Conservation (phyloP, 2,888 invertebrate genomes). For the Drosophila nigricruria region DNA sequence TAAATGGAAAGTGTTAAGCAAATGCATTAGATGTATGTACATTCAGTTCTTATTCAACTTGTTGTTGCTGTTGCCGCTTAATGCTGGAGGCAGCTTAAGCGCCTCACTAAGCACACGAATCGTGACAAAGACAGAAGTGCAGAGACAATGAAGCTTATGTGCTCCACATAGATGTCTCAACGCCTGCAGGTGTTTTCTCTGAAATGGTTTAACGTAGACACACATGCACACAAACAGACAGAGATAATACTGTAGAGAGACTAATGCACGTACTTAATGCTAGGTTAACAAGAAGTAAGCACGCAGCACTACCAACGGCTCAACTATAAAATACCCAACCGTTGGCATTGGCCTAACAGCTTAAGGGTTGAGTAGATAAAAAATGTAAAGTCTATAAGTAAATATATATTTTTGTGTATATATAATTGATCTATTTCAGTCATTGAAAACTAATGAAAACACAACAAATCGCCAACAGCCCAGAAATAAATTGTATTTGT, state of each 20-base stretch:
- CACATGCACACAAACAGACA: not conserved
- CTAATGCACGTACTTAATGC: constrained; percentile 13
- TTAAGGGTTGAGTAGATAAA: not conserved
- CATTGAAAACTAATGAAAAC: not conserved
- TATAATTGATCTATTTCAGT: too few species aligned
- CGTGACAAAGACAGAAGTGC: constrained; percentile 52
- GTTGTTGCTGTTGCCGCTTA: not conserved
- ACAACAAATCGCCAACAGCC: not conserved
- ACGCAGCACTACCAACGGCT: too few species aligned
- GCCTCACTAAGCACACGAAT: constrained; percentile 40
- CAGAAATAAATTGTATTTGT: too few species aligned
- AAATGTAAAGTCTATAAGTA: too few species aligned
- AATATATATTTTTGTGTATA: too few species aligned
- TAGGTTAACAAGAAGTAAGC: constrained; percentile 38
- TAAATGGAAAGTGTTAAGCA: constrained; percentile 30
- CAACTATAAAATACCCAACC: constrained; percentile 16
- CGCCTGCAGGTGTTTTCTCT: constrained; percentile 49
- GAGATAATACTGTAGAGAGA: not conserved
- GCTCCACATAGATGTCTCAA: constrained; percentile 34
- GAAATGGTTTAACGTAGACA: constrained; percentile 4
- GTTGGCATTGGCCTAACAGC: too few species aligned
- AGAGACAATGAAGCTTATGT: constrained; percentile 56
- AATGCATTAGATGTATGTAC: constrained; percentile 12
- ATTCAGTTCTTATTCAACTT: not conserved
- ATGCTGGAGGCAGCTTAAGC: constrained; percentile 28